These are phyloP conservation scores for Tipula unca DNA, from an alignment of 2,888 invertebrate species.

Conservation along the genomic window DNA sequence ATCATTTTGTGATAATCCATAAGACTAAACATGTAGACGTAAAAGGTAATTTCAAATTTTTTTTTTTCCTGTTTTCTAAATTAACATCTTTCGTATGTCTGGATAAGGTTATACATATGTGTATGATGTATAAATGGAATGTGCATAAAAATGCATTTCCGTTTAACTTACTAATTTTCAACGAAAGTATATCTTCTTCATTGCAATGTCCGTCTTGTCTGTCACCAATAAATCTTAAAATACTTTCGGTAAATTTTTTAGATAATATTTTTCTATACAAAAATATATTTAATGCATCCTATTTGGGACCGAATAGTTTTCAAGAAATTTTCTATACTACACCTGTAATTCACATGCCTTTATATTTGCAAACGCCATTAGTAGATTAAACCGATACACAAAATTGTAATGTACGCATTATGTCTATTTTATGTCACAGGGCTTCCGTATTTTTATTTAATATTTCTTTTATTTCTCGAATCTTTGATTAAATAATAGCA, in stretches of 20 bases:
- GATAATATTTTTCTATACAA: no score
- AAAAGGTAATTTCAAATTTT: neutral
- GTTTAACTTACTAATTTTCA: neutral
- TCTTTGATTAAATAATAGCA: neutral
- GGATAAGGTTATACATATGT: no score
- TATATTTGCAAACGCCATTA: neutral
- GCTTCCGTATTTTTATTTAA: neutral
- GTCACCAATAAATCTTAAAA: neutral
- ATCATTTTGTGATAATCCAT: no score
- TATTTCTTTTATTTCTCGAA: neutral
- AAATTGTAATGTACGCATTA: neutral
- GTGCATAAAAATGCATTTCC: neutral
- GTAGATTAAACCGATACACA: neutral
- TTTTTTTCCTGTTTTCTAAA: neutral
- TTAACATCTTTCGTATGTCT: neutral
- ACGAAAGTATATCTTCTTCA: neutral
- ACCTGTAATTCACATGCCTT: neutral
- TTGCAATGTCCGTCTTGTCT: neutral
- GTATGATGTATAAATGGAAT: neutral
- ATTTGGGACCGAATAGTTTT: no score
- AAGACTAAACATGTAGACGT: no score
- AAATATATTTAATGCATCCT: no score
- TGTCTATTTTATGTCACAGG: neutral
- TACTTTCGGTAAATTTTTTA: neutral
- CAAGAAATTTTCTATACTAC: no score